Evolutionary conservation across 2,113 vertebrate genomes (phyloP), one percentile per base, ranked within the genome.

Genomic region (Odontesthes bonariensis): DNA sequence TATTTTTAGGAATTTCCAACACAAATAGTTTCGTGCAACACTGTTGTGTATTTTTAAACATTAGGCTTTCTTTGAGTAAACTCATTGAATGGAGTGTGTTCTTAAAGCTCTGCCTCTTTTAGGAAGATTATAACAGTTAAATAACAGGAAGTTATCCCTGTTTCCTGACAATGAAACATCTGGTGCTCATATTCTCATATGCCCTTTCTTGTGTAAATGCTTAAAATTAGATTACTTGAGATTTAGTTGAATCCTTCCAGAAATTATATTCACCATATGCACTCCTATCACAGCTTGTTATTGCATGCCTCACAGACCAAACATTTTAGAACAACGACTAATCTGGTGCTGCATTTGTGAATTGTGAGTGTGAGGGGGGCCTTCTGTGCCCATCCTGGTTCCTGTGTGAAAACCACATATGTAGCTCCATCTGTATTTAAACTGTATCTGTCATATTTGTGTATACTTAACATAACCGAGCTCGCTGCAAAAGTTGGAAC

Each of bases 151-250:
- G 6, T 23, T 27, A 51, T 46, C 54, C 17, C 3, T 58, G 42
- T 22, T 13, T 67, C 61, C 33, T 66, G 20, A 38, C 60, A 2
- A 3, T 71, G 13, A 74, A 49, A 73, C 62, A 19, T 20, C 23
- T 20, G 20, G 17, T 11, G 13, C n/a, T 42, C 33, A 75, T 40
- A 40, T 49, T 65, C 54, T 69, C 53, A 20, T 42, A 13, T 46
- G 2, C 17, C 5, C 44, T 42, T 69, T 55, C 40, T 74, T 17
- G 1, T 44, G 52, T 62, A 20, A 73, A 71, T 61, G 7, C 42
- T 54, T 75, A 20, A 63, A 69, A 83, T 60, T 23, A 9, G 17
- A 73, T 79, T 66, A 56, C 72, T 70, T 59, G 16, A 64, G 42
- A 74, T 64, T 10, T 49, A 38, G 42, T 62, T 67, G 22, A 66